Evolutionary conservation across 2,113 vertebrate species (phyloP).

Genomic region (Terrapene triunguis): DNA sequence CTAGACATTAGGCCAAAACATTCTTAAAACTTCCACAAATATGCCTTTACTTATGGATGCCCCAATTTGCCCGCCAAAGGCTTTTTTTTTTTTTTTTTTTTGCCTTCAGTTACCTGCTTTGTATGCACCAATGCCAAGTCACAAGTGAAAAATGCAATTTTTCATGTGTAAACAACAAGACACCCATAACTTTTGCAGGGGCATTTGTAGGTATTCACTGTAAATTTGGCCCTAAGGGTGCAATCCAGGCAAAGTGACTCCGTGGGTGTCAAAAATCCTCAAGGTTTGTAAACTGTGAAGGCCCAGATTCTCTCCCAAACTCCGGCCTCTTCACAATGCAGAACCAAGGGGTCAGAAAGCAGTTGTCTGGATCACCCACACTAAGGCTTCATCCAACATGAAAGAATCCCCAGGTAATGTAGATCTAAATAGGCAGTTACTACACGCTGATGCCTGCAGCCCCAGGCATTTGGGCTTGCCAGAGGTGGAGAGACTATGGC

Average conservation of each 20-base stretch:
- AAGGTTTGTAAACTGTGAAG: neutral
- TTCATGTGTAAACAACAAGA: fast-evolving
- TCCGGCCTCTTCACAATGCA: neutral
- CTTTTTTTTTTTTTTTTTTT: neutral
- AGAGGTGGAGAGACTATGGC: neutral
- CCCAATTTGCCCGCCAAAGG: neutral
- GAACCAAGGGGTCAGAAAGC: neutral
- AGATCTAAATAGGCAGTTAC: neutral
- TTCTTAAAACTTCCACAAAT: neutral
- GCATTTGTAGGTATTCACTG: neutral
- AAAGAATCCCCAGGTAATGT: neutral
- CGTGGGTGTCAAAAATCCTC: neutral
- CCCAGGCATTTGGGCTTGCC: neutral
- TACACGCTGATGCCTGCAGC: neutral
- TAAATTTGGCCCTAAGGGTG: neutral
- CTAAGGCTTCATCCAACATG: neutral
- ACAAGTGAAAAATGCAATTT: fast-evolving
- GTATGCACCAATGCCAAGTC: fast-evolving
- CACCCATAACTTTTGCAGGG: neutral
- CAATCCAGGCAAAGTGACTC: neutral
- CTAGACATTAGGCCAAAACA: neutral
- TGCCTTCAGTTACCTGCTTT: fast-evolving
- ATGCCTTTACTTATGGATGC: neutral
- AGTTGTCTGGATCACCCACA: neutral
- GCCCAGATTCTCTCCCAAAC: neutral